Base-by-base conservation (phyloP, 2,797 vertebrate genomes). In the Telmatherina bonti region DNA sequence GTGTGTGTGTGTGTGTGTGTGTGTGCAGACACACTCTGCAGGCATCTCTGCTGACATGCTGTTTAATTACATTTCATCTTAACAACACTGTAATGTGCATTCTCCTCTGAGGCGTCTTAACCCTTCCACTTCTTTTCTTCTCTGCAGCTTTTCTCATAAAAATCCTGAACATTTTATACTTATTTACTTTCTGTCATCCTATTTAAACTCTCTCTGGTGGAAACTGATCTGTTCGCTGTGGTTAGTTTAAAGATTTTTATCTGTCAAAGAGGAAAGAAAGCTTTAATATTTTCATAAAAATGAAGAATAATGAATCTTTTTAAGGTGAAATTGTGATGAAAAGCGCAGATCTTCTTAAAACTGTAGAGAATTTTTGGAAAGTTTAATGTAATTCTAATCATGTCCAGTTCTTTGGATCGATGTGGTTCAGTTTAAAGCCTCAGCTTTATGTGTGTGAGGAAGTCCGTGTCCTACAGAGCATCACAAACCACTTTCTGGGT, bases 1-100 rank as follows among this genome's bases (percentile, higher is more conserved):
- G 41, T 62, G 67, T 78, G 67, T 62, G 72, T n/a, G n/a, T n/a
- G n/a, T n/a, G n/a, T n/a, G 41, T 62, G 67, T 78, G 67, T 62
- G 72, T 65, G 69, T 61, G 24, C 30, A 60, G 49, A 66, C 26
- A 8, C 74, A 68, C 74, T 54, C 74, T 54, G 76, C 67, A 81
- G 76, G 45, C 70, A 31, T 65, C 65, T 35, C 60, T 27, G 61
- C 72, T 72, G 41, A 67, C 47, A 38, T 67, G 69, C 31, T 36
- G 55, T 54, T 61, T 72, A 67, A 81, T 73, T 60, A 56, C 67
- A 63, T 47, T 70, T 76, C 36, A 62, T 54, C 49, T 38, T 31
- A 31, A 31, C 30, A 31, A 31, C 30, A n/a, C n/a, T n/a, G n/a
- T 60, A 54, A 38, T 62, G 47, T 53, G 1, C 26, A 52, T 59